Percentiles rank a stretch among this genome's conserved stretches.
Conservation (phyloP, 2,113 vertebrate genomes). For the Rhipidura dahli region DNA sequence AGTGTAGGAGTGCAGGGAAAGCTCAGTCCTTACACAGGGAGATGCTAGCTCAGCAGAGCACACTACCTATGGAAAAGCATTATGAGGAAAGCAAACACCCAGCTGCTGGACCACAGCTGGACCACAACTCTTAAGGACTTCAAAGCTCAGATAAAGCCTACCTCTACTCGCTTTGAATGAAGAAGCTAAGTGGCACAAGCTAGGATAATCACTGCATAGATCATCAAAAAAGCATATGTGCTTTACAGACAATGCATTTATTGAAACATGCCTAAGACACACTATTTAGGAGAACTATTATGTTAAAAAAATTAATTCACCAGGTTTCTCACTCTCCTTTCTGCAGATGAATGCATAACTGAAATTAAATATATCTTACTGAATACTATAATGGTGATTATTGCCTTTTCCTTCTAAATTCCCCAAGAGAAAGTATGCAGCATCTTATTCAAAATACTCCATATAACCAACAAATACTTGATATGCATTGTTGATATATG, state of each 20-base stretch:
- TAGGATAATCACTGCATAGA: neutral
- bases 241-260: neutral
- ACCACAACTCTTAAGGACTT: neutral
- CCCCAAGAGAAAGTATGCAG: neutral
- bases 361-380: neutral
- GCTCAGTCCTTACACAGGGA: neutral
- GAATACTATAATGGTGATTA: neutral
- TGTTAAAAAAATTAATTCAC: neutral
- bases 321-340: neutral
- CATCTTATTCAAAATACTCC: neutral
- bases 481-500: rapidly evolving
- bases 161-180: neutral
- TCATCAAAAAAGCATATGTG: neutral
- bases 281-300: neutral
- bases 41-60: neutral
- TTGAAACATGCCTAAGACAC: neutral
- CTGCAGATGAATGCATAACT: neutral
- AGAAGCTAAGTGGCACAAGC: neutral
- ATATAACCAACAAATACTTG: neutral
- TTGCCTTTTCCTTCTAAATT: neutral
- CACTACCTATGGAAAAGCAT: neutral
- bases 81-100: neutral
- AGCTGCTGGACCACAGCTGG: neutral
- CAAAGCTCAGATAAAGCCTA: neutral
- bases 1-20: neutral